Evolutionary conservation across 2,888 invertebrate species (phyloP).

Genomic region (Drosophila greeni): DNA sequence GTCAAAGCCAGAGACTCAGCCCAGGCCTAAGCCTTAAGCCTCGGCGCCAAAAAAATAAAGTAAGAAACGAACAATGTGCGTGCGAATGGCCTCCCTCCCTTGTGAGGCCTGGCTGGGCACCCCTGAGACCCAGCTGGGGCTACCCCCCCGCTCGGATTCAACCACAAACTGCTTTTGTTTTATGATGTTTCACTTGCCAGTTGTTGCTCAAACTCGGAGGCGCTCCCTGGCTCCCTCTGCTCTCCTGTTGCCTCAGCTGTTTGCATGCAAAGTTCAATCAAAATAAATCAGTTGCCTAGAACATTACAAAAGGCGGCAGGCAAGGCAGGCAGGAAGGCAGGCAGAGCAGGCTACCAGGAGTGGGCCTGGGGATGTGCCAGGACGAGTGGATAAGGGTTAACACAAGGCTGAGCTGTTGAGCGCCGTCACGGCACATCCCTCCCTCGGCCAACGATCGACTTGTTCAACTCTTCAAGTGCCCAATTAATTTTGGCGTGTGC

Average conservation of each 20-base stretch:
- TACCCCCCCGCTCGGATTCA: conserved; percentile 17
- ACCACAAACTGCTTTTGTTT: conserved; percentile 48
- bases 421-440: conserved; percentile 32
- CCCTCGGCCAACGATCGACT: conserved; percentile 17
- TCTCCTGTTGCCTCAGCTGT: conserved; percentile 44
- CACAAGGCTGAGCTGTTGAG: conserved; percentile 38
- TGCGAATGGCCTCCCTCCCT: conserved; percentile 53
- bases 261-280: conserved; percentile 71
- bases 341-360: too few relatives aligned
- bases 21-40: conserved; percentile 31
- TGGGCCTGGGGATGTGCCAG: background rate
- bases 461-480: conserved; percentile 47
- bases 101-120: background rate
- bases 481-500: conserved; percentile 52
- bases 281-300: conserved; percentile 72
- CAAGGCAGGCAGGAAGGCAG: background rate
- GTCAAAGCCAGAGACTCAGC: background rate
- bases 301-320: conserved; percentile 50
- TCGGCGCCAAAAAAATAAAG: conserved; percentile 16
- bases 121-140: conserved; percentile 10
- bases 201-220: conserved; percentile 34
- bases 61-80: conserved; percentile 58
- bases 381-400: conserved; percentile 36
- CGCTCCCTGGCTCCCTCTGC: background rate
- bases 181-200: conserved; percentile 50